These are phyloP conservation scores for Kradibia gibbosae DNA, from an alignment of 1,140 invertebrate genomes.

Conservation along the genomic window DNA sequence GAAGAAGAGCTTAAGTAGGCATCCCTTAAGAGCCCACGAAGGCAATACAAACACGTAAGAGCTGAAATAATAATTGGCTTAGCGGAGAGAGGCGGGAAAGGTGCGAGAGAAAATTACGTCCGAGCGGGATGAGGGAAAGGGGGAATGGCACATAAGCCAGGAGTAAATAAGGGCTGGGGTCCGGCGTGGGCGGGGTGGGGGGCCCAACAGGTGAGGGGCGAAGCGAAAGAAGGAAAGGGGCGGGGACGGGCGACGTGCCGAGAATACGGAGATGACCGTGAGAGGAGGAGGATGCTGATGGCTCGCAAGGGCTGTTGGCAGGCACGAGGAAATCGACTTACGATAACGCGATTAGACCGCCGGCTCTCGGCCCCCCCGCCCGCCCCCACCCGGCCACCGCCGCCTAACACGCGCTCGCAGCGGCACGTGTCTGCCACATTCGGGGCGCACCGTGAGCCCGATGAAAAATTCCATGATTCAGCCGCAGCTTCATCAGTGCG, in stretches of 20 bases:
- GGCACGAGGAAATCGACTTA: constrained; percentile 33
- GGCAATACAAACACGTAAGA: constrained; percentile 6
- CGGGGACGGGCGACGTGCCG: constrained; percentile 26
- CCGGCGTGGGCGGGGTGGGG: background rate
- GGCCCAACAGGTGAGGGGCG: constrained; percentile 15
- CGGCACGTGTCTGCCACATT: background rate
- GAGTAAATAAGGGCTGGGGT: constrained; percentile 38
- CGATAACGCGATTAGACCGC: constrained; percentile 29
- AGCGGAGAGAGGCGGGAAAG: background rate
- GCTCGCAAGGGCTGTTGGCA: background rate
- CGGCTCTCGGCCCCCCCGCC: background rate
- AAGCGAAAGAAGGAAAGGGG: background rate
- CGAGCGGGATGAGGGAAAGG: constrained; percentile 21
- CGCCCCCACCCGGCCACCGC: background rate
- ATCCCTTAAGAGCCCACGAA: background rate
- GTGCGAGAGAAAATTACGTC: background rate
- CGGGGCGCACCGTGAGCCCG: no score
- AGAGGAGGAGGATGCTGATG: background rate
- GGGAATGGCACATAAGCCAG: constrained; percentile 26
- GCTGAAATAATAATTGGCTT: constrained; percentile 4
- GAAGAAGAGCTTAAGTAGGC: constrained; percentile 13
- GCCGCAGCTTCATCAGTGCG: constrained; percentile 24
- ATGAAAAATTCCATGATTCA: constrained; percentile 45
- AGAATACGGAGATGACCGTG: constrained; percentile 37
- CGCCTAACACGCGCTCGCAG: background rate